Percentiles rank a stretch among this genome's conserved stretches.
Evolutionary conservation across 2,113 vertebrate genomes (phyloP).

Genomic region (Pachycephala philippinensis): DNA sequence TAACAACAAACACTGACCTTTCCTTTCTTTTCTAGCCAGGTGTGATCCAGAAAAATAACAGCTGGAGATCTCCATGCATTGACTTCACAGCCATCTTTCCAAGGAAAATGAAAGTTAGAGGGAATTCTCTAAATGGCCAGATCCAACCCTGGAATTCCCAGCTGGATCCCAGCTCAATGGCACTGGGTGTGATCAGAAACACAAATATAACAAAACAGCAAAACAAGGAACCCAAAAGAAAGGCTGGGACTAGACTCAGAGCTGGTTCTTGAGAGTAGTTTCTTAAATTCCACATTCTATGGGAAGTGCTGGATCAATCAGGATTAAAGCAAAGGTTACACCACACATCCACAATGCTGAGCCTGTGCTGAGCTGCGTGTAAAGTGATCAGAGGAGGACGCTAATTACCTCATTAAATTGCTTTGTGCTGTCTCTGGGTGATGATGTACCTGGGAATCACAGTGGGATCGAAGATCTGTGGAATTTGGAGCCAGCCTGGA

Average conservation of each 20-base stretch:
- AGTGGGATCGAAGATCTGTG: not conserved
- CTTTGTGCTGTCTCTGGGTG: not conserved
- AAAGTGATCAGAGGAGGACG: accelerated
- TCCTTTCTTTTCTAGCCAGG: not conserved
- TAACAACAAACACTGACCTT: not conserved
- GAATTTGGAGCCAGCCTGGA: not conserved
- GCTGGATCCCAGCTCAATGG: not conserved
- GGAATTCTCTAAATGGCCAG: not conserved
- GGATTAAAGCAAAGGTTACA: not conserved
- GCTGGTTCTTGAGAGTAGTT: not conserved
- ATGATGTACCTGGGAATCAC: not conserved
- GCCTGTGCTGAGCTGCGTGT: accelerated
- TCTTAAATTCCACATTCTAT: not conserved
- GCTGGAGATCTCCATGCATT: not conserved
- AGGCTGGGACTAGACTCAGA: not conserved
- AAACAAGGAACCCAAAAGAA: not conserved
- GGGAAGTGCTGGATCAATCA: accelerated
- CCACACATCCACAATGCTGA: not conserved
- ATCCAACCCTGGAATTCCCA: not conserved
- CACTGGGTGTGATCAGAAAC: not conserved
- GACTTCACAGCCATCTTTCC: not conserved
- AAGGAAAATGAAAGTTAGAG: not conserved
- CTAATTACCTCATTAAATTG: not conserved
- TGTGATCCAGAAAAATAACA: not conserved
- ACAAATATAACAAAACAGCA: not conserved